phyloP scores from a whole-genome alignment of 2,797 vertebrate species.

The Ctenopoma kingsleyae region DNA sequence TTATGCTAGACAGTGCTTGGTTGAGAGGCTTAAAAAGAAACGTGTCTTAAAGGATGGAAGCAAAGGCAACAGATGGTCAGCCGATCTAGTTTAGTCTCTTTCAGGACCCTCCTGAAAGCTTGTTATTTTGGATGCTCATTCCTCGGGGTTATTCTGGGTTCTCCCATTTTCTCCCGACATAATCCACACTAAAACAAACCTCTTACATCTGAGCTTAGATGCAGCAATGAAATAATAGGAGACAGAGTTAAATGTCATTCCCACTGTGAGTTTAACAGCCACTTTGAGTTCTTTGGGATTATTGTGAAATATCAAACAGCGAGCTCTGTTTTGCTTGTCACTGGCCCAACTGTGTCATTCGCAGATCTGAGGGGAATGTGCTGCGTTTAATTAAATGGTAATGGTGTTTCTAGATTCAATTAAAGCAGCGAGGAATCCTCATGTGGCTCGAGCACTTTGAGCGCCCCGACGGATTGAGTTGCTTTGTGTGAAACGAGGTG shows the following conservation, averaged over 20 bases:
- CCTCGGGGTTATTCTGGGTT: constrained; percentile 45
- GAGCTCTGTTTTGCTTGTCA: constrained; percentile 50
- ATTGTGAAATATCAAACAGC: constrained; percentile 52
- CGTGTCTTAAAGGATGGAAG: constrained; percentile 60
- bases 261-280: constrained; percentile 33
- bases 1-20: constrained; percentile 72
- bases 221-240: constrained; percentile 40
- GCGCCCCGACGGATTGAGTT: constrained; percentile 41
- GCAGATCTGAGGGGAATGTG: constrained; percentile 42
- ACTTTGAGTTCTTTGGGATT: constrained; percentile 36
- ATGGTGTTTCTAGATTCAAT: constrained; percentile 60
- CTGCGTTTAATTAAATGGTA: constrained; percentile 60
- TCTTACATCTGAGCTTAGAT: constrained; percentile 26
- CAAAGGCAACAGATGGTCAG: constrained; percentile 70
- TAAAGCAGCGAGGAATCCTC: constrained; percentile 53
- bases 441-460: constrained; percentile 23
- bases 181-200: constrained; percentile 14
- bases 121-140: constrained; percentile 53
- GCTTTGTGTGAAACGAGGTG: constrained; percentile 41
- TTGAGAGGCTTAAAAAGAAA: constrained; percentile 74
- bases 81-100: constrained; percentile 46
- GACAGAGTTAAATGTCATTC: constrained; percentile 31
- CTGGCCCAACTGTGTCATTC: constrained; percentile 45
- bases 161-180: constrained; percentile 23
- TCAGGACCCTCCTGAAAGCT: constrained; percentile 49